A percentile compares a stretch with the other conserved stretches of the same genome.
Conservation (phyloP, 2,797 vertebrate genomes). For the Odontamblyopus rebecca region DNA sequence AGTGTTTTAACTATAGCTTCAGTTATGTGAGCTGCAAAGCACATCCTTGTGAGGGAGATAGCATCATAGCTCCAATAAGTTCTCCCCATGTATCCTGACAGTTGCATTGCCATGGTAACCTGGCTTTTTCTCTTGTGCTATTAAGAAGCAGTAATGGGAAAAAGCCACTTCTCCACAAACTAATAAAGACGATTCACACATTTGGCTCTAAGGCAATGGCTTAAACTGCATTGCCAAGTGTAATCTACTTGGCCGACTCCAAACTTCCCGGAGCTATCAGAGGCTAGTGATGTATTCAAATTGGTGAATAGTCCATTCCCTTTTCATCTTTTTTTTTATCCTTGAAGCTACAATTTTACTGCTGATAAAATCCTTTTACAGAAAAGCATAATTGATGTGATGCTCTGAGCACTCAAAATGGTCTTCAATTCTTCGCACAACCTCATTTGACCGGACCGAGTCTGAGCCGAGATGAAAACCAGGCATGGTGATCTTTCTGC, state of each 20-base stretch:
- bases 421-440: slow-evolving; percentile 24
- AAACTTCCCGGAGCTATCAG: slow-evolving; percentile 13
- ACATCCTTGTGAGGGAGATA: slow-evolving; percentile 5
- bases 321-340: slow-evolving; percentile 51
- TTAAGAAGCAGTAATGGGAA: slow-evolving; percentile 20
- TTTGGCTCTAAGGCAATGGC: slow-evolving; percentile 47
- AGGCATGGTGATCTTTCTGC: slow-evolving; percentile 22
- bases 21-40: slow-evolving; percentile 9
- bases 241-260: slow-evolving; percentile 17
- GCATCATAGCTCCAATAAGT: slow-evolving; percentile 34
- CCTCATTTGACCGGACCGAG: slow-evolving; percentile 21
- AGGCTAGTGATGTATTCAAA: slow-evolving; percentile 31
- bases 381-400: background rate
- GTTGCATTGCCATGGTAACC: slow-evolving; percentile 17
- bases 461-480: slow-evolving; percentile 18
- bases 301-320: slow-evolving; percentile 42
- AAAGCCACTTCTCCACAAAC: slow-evolving; percentile 20
- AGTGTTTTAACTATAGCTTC: slow-evolving; percentile 10
- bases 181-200: slow-evolving; percentile 29
- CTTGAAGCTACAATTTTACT: slow-evolving; percentile 13
- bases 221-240: slow-evolving; percentile 18
- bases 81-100: slow-evolving; percentile 11
- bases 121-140: slow-evolving; percentile 19
- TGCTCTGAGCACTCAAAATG: slow-evolving; percentile 5
- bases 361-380: background rate